Percentiles rank a stretch among this genome's conserved stretches.
phyloP scores from a whole-genome alignment of 2,113 vertebrate genomes.

The Coracopsis vasa region DNA sequence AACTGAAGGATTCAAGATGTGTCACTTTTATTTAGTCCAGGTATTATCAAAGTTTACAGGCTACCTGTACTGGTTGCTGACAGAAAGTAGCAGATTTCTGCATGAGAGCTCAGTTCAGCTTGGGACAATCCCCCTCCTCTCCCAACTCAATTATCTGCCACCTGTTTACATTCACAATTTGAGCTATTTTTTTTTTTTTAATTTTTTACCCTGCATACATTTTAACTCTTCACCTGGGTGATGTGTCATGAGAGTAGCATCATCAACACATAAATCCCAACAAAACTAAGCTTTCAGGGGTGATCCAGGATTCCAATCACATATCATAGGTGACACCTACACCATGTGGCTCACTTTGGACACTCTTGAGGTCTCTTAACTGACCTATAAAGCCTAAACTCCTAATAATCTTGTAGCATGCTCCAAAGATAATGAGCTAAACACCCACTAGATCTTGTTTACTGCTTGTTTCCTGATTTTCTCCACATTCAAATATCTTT shows the following conservation, averaged over 20 bases:
- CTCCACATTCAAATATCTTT: neutral
- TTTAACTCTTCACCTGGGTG: neutral
- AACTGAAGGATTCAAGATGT: neutral
- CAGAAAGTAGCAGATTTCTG: neutral
- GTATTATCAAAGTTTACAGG: neutral
- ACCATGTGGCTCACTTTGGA: neutral
- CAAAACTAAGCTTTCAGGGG: neutral
- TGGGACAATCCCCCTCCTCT: neutral
- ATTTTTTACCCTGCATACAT: neutral
- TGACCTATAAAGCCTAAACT: neutral
- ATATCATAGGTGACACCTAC: neutral
- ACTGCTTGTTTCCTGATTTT: neutral
- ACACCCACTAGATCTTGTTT: neutral
- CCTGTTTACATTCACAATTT: neutral
- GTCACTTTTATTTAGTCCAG: neutral
- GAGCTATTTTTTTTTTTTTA: neutral
- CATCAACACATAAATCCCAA: neutral
- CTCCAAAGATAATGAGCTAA: neutral
- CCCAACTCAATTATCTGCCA: neutral
- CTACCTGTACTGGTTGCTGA: rapidly evolving
- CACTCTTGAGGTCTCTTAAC: neutral
- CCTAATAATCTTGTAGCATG: neutral
- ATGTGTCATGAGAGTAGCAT: rapidly evolving
- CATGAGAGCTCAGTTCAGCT: neutral
- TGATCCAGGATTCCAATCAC: neutral